These are phyloP conservation scores for Anthoscopus minutus DNA, from an alignment of 2,113 vertebrate species.

Conservation along the genomic window DNA sequence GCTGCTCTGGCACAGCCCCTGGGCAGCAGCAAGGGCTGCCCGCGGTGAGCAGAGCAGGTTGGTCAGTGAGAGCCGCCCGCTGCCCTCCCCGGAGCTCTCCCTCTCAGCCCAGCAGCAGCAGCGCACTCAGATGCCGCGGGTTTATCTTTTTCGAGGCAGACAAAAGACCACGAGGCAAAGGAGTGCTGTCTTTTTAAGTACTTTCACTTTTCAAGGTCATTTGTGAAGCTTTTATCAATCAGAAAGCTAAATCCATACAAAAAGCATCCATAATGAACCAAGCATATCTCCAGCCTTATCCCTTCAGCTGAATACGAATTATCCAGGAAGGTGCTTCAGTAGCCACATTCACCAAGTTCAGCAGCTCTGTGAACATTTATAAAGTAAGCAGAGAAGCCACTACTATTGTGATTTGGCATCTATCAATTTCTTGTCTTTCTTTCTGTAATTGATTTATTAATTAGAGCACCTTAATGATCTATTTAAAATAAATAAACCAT, in stretches of 20 bases:
- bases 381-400: conserved; percentile 40
- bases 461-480: conserved; percentile 78
- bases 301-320: conserved; percentile 53
- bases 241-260: conserved; percentile 24
- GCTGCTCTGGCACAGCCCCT: background rate
- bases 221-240: conserved; percentile 36
- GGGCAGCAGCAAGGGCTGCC: background rate
- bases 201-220: conserved; percentile 43
- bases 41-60: rapidly evolving
- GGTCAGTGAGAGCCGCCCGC: background rate
- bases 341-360: conserved; percentile 11
- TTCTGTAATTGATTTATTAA: conserved; percentile 74
- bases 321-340: conserved; percentile 48
- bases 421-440: conserved; percentile 51
- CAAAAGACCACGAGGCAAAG: background rate
- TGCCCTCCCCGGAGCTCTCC: background rate
- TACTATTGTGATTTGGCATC: conserved; percentile 46
- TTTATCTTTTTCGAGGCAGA: background rate
- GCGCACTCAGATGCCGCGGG: rapidly evolving
- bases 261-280: conserved; percentile 46
- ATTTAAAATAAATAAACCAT: conserved; percentile 84
- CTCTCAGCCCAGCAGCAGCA: background rate
- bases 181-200: background rate
- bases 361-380: background rate
- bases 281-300: background rate